Conservation (phyloP, 2,113 vertebrate genomes). For the Pontoporia blainvillei region DNA sequence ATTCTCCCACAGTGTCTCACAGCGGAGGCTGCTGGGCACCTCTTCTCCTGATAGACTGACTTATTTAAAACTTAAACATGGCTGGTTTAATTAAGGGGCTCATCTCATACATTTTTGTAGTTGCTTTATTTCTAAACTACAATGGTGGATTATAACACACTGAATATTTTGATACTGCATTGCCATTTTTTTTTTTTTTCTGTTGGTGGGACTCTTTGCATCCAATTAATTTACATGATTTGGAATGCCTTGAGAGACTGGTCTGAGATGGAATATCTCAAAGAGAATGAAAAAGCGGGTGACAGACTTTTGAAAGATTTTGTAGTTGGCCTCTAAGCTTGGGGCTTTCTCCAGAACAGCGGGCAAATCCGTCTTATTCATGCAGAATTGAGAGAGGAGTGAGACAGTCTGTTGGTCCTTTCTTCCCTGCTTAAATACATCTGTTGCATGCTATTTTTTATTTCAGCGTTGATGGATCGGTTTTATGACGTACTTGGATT, state of each 20-base stretch:
- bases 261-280: neutral
- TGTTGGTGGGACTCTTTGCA: neutral
- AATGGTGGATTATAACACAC: neutral
- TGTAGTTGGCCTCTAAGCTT: neutral
- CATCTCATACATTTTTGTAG: neutral
- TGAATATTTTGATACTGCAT: neutral
- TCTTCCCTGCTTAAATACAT: neutral
- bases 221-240: neutral
- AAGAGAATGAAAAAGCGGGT: neutral
- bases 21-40: neutral
- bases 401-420: neutral
- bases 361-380: neutral
- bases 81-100: neutral
- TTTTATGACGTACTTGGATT: neutral
- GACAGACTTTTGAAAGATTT: neutral
- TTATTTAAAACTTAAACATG: neutral
- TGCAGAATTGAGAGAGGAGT: neutral
- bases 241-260: neutral
- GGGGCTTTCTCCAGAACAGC: neutral
- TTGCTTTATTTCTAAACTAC: neutral
- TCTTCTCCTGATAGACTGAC: neutral
- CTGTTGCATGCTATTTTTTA: conserved; percentile 38
- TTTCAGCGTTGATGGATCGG: conserved; percentile 26
- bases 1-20: neutral
- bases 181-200: neutral